Evolutionary conservation across 2,888 invertebrate genomes (phyloP).

Genomic region (Hoplodrina blanda): DNA sequence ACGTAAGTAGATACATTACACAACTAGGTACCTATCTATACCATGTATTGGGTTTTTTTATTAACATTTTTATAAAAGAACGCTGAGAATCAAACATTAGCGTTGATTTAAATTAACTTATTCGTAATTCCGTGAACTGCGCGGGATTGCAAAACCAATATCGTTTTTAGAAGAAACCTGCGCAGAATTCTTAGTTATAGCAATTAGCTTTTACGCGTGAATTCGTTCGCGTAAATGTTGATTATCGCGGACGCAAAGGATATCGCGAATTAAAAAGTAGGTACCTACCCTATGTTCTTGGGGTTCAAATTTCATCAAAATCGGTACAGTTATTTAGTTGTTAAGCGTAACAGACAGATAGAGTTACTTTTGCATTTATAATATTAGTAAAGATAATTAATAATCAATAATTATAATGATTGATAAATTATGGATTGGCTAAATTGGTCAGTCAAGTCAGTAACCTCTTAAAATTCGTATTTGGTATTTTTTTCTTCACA

Average conservation of each 20-base stretch:
- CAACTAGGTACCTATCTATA: neutral
- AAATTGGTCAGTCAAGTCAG: conserved; percentile 1
- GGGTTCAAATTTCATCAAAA: too few relatives aligned
- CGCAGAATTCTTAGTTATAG: conserved; percentile 14
- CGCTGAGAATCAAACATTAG: conserved; percentile 9
- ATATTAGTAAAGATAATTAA: too few relatives aligned
- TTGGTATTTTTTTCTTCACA: conserved; percentile 22
- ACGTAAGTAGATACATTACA: neutral
- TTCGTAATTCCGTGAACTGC: conserved; percentile 24
- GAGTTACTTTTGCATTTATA: too few relatives aligned
- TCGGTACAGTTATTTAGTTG: too few relatives aligned
- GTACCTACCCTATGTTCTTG: too few relatives aligned
- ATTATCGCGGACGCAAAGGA: too few relatives aligned
- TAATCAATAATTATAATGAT: too few relatives aligned
- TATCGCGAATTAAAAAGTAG: too few relatives aligned
- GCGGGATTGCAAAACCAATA: conserved; percentile 26
- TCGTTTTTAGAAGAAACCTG: conserved; percentile 18
- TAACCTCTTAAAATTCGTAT: conserved; percentile 5
- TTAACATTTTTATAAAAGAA: conserved; percentile 5
- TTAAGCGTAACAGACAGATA: too few relatives aligned
- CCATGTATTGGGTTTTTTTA: neutral
- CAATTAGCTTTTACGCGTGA: neutral
- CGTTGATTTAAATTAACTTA: conserved; percentile 25
- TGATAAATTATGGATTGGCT: neutral
- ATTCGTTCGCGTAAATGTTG: too few relatives aligned